Evolutionary conservation across 2,888 invertebrate genomes (phyloP), one percentile per base, ranked within the genome.

Genomic region (Rhyacophila evoluta): DNA sequence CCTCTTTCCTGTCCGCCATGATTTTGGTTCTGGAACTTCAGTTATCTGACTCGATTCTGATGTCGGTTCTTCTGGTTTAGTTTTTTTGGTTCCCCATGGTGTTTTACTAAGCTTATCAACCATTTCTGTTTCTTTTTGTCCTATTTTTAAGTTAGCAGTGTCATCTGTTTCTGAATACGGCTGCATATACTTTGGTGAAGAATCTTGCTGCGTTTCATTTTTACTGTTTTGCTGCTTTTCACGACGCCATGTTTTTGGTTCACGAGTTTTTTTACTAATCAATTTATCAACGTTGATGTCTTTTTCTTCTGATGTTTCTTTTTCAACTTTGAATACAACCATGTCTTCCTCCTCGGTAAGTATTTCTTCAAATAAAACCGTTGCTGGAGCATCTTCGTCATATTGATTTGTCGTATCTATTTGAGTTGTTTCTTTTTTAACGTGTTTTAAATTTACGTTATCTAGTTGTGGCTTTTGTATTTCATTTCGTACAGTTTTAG

Each of bases 271-370:
- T 25, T 33, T 33, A 33, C 29, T 33, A 41, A 41, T 69, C n/a
- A 8, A 25, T 68, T 19, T 69, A 25, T 33, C 29, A 10, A 11
- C 8, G 75, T 33, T 36, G 72, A 72, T 68, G 68, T 37, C 76
- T 80, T 6, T 79, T 81, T 80, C 41, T 76, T 77, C 15, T 28
- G 41, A 79, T 80, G 84, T 85, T 28, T 86, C 85, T 78, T 86
- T 85, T 0, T 87, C 86, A 25, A 87, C 77, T 84, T 91, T 91
- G 75, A 92, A 85, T 41, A 91, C 86, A 0, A 92, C 88, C 6
- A 89, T 91, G 78, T 92, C 92, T 85, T 93, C 91, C 78, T 90
- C 88, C 80, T 90, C 88, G 2, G 89, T 90, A 28, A 91, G 84
- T 25, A 90, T 90, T 86, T 93, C 91, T 81, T 92, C 90, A 29